Evolutionary conservation across 2,888 invertebrate species (phyloP).

Genomic region (Cabera pusaria): DNA sequence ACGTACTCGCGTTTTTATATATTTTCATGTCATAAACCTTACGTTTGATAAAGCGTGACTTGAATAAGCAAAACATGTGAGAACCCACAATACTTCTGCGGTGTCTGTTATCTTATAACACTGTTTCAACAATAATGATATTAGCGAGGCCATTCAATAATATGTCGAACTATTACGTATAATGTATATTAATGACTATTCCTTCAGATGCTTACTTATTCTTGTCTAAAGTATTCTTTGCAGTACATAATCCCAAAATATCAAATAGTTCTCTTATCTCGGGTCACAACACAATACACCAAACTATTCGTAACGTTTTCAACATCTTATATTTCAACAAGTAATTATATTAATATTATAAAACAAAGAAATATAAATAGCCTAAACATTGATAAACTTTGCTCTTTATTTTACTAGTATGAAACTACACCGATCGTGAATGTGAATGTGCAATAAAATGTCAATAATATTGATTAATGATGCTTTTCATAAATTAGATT

Average conservation of each 20-base stretch:
- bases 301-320: conserved; percentile 2
- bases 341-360: conserved; percentile 27
- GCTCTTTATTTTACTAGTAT: not conserved
- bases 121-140: conserved; percentile 15
- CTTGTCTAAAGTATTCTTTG: conserved; percentile 19
- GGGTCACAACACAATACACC: conserved; percentile 14
- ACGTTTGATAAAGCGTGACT: conserved; percentile 9
- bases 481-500: no score
- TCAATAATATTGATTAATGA: not conserved
- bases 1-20: conserved; percentile 4
- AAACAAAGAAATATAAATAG: conserved; percentile 21
- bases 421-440: not conserved
- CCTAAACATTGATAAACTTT: conserved; percentile 19
- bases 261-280: conserved; percentile 35
- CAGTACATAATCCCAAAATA: no score
- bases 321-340: conserved; percentile 9
- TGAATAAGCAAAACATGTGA: conserved; percentile 7
- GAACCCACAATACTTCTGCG: conserved; percentile 2
- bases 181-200: conserved; percentile 10
- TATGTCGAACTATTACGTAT: conserved; percentile 13
- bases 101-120: conserved; percentile 11
- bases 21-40: conserved; percentile 12
- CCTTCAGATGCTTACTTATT: conserved; percentile 10
- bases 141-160: conserved; percentile 18
- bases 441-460: not conserved